These are phyloP conservation scores for Brachycybe producta DNA, from an alignment of 2,888 invertebrate genomes.

Conservation along the genomic window DNA sequence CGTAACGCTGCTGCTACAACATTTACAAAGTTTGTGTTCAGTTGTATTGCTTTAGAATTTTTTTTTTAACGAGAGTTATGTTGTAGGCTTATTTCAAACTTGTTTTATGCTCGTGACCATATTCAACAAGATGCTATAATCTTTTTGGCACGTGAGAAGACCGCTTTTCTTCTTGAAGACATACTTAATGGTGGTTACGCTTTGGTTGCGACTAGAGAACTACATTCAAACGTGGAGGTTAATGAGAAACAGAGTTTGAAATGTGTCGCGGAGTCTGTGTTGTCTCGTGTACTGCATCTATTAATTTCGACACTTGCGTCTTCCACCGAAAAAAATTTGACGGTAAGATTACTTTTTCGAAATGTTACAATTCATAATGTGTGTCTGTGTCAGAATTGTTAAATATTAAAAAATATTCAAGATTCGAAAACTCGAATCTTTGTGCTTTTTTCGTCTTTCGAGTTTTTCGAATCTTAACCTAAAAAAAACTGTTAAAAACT, in stretches of 20 bases:
- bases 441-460: no score
- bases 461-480: no score
- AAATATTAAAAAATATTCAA: no score
- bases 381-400: no score
- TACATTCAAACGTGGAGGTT: no score
- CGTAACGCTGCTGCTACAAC: conserved; percentile 54
- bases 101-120: conserved; percentile 35
- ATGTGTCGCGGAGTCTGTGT: no score
- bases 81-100: conserved; percentile 31
- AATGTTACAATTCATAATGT: no score
- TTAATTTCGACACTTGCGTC: conserved; percentile 44
- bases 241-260: no score
- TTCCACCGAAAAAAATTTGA: conserved; percentile 51
- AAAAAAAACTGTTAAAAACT: no score
- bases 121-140: conserved; percentile 43
- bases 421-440: no score
- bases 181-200: no score
- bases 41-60: background rate
- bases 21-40: conserved; percentile 41
- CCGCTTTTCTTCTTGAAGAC: conserved; percentile 29
- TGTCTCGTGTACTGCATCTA: conserved; percentile 44
- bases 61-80: background rate
- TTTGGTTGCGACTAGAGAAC: no score
- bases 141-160: conserved; percentile 38
- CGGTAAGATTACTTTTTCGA: conserved; percentile 38